Percentiles rank a stretch among this genome's conserved stretches.
These are phyloP conservation scores for Cyclargus thomasi DNA, from an alignment of 1,140 invertebrate species.

Conservation along the genomic window DNA sequence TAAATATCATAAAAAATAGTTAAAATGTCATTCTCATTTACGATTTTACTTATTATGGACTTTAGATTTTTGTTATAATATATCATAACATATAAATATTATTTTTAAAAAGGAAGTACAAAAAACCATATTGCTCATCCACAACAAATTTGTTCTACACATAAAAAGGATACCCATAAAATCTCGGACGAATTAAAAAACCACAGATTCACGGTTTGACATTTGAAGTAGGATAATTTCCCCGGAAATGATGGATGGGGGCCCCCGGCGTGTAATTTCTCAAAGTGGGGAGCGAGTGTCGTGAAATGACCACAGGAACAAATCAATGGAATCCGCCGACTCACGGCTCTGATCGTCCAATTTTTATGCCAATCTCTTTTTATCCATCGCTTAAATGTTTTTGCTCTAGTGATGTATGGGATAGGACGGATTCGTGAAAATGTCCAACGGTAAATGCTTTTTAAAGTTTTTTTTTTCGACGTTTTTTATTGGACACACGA, in stretches of 20 bases:
- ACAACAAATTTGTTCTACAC: no score
- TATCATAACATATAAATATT: no score
- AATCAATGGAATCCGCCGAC: slow-evolving; percentile 10
- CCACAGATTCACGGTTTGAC: slow-evolving; percentile 12
- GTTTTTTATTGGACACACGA: no score
- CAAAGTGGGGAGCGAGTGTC: slow-evolving; percentile 9
- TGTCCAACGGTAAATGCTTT: background rate
- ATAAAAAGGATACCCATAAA: background rate
- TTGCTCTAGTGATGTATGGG: slow-evolving; percentile 4
- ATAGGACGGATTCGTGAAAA: background rate
- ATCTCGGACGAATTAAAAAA: slow-evolving; percentile 4
- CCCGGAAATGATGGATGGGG: slow-evolving; percentile 6
- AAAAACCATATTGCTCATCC: no score
- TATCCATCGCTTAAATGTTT: slow-evolving; percentile 9
- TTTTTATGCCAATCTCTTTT: slow-evolving; percentile 9
- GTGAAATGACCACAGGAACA: slow-evolving; percentile 8
- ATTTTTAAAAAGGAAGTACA: no score
- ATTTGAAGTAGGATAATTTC: slow-evolving; percentile 14
- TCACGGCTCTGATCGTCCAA: background rate
- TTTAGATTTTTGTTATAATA: no score
- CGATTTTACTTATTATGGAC: no score
- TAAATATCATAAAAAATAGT: no score
- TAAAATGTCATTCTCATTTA: no score
- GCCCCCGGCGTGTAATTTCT: slow-evolving; percentile 1
- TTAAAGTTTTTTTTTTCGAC: no score